Conservation (phyloP, 35 echinoderm and acorn worm genomes). For the Lytechinus pictus region DNA sequence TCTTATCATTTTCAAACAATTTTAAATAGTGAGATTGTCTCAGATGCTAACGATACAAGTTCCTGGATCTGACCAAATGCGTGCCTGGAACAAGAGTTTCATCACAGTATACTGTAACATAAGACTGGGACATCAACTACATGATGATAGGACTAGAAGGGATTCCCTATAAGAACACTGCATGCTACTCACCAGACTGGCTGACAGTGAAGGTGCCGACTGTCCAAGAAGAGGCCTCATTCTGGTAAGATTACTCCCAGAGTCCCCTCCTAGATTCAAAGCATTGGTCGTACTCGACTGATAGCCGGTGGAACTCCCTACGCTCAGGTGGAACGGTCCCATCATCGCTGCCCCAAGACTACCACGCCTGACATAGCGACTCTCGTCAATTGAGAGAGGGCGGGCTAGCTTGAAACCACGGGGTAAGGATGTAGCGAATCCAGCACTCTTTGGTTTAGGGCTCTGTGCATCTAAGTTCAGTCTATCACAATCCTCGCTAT, state of each 20-base stretch:
- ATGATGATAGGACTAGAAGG: too few relatives aligned
- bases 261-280: slow-evolving; percentile 78
- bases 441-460: slow-evolving; percentile 76
- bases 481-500: slow-evolving; percentile 79
- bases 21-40: too few relatives aligned
- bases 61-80: too few relatives aligned
- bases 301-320: slow-evolving; percentile 67
- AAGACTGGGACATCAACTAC: too few relatives aligned
- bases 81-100: too few relatives aligned
- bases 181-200: slow-evolving; percentile 87
- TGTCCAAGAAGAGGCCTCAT: slow-evolving; percentile 92
- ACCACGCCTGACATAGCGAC: slow-evolving; percentile 76
- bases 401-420: slow-evolving; percentile 80
- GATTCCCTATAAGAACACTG: not conserved
- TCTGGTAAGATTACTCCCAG: slow-evolving; percentile 79
- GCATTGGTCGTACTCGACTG: slow-evolving; percentile 96
- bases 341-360: slow-evolving; percentile 66
- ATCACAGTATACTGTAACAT: too few relatives aligned
- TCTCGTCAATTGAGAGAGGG: slow-evolving; percentile 92
- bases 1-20: too few relatives aligned
- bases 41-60: too few relatives aligned
- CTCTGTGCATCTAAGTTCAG: slow-evolving; percentile 47
- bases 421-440: slow-evolving; percentile 83
- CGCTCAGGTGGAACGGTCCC: slow-evolving; percentile 26
- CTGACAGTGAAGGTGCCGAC: slow-evolving; percentile 91